phyloP scores from a whole-genome alignment of 2,888 invertebrate species.

The Artemia sinica region DNA sequence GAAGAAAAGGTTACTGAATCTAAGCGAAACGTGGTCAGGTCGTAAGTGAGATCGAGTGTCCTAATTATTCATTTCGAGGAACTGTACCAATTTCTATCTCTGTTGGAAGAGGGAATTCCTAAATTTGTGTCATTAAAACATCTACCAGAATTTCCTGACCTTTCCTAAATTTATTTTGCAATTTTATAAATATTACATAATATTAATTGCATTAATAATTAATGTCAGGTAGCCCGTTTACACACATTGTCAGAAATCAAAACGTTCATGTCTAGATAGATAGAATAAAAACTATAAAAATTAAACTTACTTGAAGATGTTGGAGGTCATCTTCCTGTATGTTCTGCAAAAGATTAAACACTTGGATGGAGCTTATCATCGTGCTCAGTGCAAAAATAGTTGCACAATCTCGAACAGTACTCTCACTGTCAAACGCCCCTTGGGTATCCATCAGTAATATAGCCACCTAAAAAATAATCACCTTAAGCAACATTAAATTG shows the following conservation, averaged over 20 bases:
- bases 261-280: neutral
- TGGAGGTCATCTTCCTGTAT: slow-evolving; percentile 46
- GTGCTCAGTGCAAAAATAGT: slow-evolving; percentile 45
- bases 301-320: slow-evolving; percentile 35
- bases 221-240: neutral
- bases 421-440: slow-evolving; percentile 42
- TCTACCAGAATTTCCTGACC: no score
- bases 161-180: no score
- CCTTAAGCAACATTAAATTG: no score
- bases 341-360: slow-evolving; percentile 41
- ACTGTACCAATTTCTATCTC: no score
- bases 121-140: no score
- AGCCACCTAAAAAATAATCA: slow-evolving; percentile 29
- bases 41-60: no score
- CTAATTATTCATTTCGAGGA: no score
- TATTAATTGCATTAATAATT: neutral
- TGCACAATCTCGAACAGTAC: slow-evolving; percentile 44
- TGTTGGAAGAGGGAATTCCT: no score
- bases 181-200: no score
- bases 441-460: slow-evolving; percentile 42
- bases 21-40: no score
- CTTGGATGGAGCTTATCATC: slow-evolving; percentile 43
- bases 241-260: neutral
- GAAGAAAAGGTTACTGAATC: no score
- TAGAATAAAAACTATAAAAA: neutral